phyloP scores from a whole-genome alignment of 2,113 vertebrate genomes.

The Anhinga anhinga region DNA sequence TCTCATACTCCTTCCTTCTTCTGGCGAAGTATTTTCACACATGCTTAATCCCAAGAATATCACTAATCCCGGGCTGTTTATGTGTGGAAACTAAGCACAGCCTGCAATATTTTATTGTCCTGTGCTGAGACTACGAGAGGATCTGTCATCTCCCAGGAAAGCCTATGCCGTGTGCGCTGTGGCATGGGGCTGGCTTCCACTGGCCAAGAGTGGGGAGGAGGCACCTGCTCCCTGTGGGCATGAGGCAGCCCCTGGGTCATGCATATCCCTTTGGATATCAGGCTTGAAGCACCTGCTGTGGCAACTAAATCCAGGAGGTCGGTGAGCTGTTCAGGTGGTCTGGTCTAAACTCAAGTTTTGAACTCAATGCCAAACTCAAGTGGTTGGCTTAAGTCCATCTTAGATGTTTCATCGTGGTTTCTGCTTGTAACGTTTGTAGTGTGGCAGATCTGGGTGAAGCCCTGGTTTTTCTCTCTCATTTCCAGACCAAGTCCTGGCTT shows the following conservation, averaged over 20 bases:
- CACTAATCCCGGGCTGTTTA: neutral
- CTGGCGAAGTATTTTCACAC: neutral
- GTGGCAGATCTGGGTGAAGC: neutral
- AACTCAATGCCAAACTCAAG: neutral
- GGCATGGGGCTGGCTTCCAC: neutral
- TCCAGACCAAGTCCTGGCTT: neutral
- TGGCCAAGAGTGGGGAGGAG: neutral
- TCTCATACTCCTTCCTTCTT: neutral
- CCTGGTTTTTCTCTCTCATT: neutral
- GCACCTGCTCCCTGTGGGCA: neutral
- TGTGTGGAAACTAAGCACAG: neutral
- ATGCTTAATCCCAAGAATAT: neutral
- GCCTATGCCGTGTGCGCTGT: accelerated
- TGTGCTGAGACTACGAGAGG: neutral
- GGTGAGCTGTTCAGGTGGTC: neutral
- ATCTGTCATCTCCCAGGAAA: neutral
- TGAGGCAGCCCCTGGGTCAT: neutral
- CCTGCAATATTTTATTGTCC: neutral
- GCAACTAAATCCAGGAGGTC: neutral
- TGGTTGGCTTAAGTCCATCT: neutral
- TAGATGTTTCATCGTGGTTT: neutral
- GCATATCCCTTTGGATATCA: neutral
- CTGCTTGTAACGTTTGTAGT: neutral
- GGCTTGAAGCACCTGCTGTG: neutral
- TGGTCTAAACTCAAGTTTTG: neutral